Conservation (phyloP, 2,888 invertebrate species). For the Mythimna pallens region DNA sequence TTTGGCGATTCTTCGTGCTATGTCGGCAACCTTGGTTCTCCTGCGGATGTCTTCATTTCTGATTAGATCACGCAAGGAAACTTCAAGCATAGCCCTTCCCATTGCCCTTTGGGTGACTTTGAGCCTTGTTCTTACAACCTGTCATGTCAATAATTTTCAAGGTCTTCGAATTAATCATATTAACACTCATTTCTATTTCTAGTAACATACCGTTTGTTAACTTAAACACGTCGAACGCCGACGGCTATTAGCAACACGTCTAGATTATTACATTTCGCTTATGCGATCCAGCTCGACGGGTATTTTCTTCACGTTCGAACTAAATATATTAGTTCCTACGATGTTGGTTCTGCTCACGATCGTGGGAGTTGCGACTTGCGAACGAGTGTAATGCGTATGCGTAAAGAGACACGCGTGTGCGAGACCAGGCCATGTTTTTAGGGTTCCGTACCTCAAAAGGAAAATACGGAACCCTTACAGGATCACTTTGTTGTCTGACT, state of each 20-base stretch:
- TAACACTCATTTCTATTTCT: not conserved
- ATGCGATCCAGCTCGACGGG: not conserved
- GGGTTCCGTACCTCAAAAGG: too few relatives aligned
- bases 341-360: not conserved
- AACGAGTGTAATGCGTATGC: not conserved
- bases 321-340: conserved; percentile 33
- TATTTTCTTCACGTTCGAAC: conserved; percentile 50
- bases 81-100: too few relatives aligned
- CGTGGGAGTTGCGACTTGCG: not conserved
- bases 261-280: conserved; percentile 43
- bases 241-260: conserved; percentile 14
- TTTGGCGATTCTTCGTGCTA: too few relatives aligned
- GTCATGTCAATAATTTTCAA: not conserved
- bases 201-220: not conserved
- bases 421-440: too few relatives aligned
- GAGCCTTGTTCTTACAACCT: too few relatives aligned
- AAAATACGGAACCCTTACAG: too few relatives aligned
- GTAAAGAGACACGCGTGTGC: not conserved
- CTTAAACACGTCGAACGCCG: not conserved
- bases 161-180: not conserved
- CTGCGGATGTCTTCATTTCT: too few relatives aligned
- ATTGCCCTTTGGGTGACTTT: too few relatives aligned
- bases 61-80: too few relatives aligned
- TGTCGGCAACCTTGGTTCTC: too few relatives aligned
- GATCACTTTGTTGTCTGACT: too few relatives aligned